Evolutionary conservation across 2,113 vertebrate genomes (phyloP), one percentile per base, ranked within the genome.

Genomic region (Clupea harengus): DNA sequence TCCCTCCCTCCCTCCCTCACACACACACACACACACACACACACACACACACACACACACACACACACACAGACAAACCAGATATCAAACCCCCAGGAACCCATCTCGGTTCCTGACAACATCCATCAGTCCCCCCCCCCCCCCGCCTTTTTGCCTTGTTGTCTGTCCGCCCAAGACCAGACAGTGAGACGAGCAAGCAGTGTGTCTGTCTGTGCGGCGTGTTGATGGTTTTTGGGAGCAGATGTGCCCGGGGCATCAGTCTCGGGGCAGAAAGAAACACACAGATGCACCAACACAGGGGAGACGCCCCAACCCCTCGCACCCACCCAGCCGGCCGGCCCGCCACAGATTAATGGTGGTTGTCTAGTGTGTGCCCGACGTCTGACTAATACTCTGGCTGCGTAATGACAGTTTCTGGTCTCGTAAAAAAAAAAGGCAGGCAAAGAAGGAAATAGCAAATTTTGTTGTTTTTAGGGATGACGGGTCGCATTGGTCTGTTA

Each of bases 301-400:
- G 7, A 25, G 60, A 64, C 60, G 20, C 60, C 60, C 60, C 2
- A 64, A 81, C 0, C 60, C 18, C 83, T 45, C 83, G 15, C 45
- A 11, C 57, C 20, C 54, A 10, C 15, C n/a, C 64, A 13, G 52
- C 52, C 85, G 87, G 86, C 83, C 87, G 87, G 57, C 67, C 82
- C 83, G 88, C 60, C 84, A 86, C 46, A 91, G 91, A 92, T 92
- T 57, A 90, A 92, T 91, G 86, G 88, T 45, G 85, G 83, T 88
- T 87, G 90, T 92, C 92, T 90, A 87, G 13, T 15, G 50, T 91
- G 90, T 91, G 90, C 90, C 90, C 83, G 89, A 92, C 92, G 84
- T 87, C 83, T 92, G 90, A 93, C 94, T 94, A 93, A 93, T 93
- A 93, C 92, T 88, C 86, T 91, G 67, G 88, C 81, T 50, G 90